Conservation (phyloP, 1,140 invertebrate species). For the Pectinophora gossypiella region DNA sequence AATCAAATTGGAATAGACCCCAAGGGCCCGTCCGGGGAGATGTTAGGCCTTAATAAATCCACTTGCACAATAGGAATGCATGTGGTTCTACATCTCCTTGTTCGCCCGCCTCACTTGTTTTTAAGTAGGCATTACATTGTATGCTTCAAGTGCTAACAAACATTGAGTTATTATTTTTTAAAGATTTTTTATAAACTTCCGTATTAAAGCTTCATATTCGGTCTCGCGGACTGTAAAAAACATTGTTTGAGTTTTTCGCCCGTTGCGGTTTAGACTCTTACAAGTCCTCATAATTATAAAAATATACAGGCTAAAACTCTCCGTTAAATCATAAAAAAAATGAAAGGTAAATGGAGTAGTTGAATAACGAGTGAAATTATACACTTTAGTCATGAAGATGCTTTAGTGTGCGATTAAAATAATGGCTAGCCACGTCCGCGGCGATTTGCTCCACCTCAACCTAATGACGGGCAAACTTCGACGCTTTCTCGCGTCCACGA, state of each 20-base stretch:
- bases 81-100: no score
- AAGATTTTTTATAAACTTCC: no score
- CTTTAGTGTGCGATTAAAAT: conserved; percentile 4
- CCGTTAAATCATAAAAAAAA: conserved; percentile 1
- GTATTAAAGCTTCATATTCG: no score
- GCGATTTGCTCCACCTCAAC: conserved; percentile 1
- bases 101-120: no score
- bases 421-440: neutral
- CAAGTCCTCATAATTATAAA: no score
- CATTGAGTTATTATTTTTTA: no score
- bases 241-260: no score
- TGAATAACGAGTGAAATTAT: neutral
- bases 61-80: neutral
- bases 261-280: no score
- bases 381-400: neutral
- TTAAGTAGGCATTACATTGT: no score
- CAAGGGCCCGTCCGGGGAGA: neutral
- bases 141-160: no score
- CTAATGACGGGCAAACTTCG: neutral
- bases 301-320: no score
- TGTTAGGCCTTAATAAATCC: neutral
- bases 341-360: neutral
- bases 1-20: neutral
- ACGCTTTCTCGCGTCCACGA: neutral
- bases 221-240: no score